phyloP scores from a whole-genome alignment of 2,888 invertebrate genomes.

The Malthinus seriepunctatus region DNA sequence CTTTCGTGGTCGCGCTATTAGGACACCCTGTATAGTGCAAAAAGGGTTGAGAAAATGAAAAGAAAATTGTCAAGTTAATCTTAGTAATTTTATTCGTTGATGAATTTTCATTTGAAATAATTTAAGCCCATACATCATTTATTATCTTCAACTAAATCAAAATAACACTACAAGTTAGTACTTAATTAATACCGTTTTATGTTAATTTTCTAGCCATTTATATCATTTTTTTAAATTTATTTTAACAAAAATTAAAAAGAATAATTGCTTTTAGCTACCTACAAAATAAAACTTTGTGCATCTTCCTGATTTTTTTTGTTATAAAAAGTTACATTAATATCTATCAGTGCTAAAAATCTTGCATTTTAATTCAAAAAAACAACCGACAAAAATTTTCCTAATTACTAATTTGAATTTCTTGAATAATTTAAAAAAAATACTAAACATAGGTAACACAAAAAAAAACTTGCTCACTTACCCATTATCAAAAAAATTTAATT shows the following conservation, averaged over 20 bases:
- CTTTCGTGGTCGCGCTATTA: too few species aligned
- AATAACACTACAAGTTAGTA: constrained; percentile 2
- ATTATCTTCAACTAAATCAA: constrained; percentile 1
- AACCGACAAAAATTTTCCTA: too few species aligned
- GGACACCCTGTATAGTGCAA: too few species aligned
- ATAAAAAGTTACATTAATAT: too few species aligned
- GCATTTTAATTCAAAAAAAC: too few species aligned
- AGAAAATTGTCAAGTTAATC: too few species aligned
- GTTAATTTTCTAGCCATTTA: constrained; percentile 3
- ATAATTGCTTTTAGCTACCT: not conserved
- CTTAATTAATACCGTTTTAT: constrained; percentile 4
- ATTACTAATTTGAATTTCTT: not conserved
- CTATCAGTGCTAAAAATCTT: too few species aligned
- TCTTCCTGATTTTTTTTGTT: not conserved
- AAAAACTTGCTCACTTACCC: not conserved
- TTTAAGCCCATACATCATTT: not conserved
- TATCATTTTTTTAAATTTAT: not conserved
- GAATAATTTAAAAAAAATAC: not conserved
- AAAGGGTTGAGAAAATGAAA: too few species aligned
- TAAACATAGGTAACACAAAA: too few species aligned
- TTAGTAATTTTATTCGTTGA: too few species aligned
- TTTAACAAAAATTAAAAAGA: constrained; percentile 2
- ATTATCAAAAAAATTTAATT: not conserved
- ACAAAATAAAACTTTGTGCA: not conserved
- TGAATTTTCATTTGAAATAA: too few species aligned